A percentile compares a stretch with the other conserved stretches of the same genome.
These are phyloP conservation scores for Lasioglossum lativentre DNA, from an alignment of 2,888 invertebrate genomes.

Conservation along the genomic window DNA sequence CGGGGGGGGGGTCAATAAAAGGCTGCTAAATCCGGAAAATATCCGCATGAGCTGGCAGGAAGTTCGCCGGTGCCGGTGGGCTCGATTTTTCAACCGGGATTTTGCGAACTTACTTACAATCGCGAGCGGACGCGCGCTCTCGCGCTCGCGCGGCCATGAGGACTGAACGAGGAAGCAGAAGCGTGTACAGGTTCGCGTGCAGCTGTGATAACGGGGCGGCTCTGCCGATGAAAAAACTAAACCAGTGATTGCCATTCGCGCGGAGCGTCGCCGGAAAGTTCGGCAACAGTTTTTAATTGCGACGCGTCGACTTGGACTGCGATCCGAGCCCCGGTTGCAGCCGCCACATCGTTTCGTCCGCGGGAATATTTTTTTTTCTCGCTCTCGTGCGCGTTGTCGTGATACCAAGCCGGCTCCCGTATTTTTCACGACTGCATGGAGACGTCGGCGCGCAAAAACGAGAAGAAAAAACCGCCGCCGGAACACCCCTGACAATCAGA, in stretches of 20 bases:
- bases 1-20: not conserved
- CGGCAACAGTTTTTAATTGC: slow-evolving; percentile 74
- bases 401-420: slow-evolving; percentile 31
- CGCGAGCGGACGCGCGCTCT: not conserved
- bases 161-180: not conserved
- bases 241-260: slow-evolving; percentile 36
- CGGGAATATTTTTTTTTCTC: not conserved
- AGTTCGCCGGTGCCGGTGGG: slow-evolving; percentile 6
- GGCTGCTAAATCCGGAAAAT: slow-evolving; percentile 7
- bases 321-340: slow-evolving; percentile 40
- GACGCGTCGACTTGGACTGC: slow-evolving; percentile 48
- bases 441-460: slow-evolving; percentile 52
- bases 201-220: slow-evolving; percentile 12
- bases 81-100: slow-evolving; percentile 32
- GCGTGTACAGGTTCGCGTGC: not conserved
- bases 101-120: slow-evolving; percentile 45
- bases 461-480: slow-evolving; percentile 46
- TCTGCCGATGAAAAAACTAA: slow-evolving; percentile 25
- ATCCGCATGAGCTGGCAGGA: not conserved
- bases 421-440: slow-evolving; percentile 64
- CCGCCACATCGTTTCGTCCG: slow-evolving; percentile 45
- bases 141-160: not conserved
- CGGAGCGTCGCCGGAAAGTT: slow-evolving; percentile 49
- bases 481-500: slow-evolving; percentile 64
- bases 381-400: slow-evolving; percentile 10